These are phyloP conservation scores for Micronycteris hirsuta DNA, from an alignment of 2,113 vertebrate genomes.

Conservation along the genomic window DNA sequence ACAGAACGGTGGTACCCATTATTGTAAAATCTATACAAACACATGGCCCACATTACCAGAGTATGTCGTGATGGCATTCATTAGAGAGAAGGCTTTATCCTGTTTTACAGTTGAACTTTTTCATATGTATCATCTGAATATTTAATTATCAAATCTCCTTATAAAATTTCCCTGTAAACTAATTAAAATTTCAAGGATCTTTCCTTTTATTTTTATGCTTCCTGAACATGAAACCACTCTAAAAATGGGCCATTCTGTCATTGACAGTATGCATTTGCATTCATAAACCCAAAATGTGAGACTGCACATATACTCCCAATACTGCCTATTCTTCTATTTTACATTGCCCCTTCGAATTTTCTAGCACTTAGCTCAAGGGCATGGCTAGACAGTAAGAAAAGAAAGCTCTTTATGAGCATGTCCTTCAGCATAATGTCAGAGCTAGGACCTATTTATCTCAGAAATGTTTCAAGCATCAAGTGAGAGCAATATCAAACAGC, in stretches of 20 bases:
- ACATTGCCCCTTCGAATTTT: not conserved
- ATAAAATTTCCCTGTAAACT: not conserved
- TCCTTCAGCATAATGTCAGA: not conserved
- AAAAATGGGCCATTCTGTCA: not conserved
- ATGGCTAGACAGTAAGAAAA: not conserved
- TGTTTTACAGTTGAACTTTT: not conserved
- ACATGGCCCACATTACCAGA: not conserved
- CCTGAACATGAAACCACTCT: not conserved
- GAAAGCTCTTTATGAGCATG: not conserved
- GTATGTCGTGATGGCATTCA: not conserved
- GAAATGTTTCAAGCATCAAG: not conserved
- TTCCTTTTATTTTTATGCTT: not conserved
- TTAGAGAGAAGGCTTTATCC: not conserved
- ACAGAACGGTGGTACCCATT: not conserved
- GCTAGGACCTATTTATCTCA: not conserved
- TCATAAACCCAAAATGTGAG: not conserved
- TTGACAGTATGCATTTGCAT: not conserved
- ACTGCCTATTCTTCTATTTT: not conserved
- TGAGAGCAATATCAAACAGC: not conserved
- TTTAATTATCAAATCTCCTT: not conserved
- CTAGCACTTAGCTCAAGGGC: not conserved
- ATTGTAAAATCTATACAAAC: not conserved
- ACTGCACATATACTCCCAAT: not conserved
- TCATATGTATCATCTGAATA: not conserved
- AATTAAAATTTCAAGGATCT: not conserved